Evolutionary conservation across 2,113 vertebrate genomes (phyloP).

Genomic region (Tauraco erythrolophus): DNA sequence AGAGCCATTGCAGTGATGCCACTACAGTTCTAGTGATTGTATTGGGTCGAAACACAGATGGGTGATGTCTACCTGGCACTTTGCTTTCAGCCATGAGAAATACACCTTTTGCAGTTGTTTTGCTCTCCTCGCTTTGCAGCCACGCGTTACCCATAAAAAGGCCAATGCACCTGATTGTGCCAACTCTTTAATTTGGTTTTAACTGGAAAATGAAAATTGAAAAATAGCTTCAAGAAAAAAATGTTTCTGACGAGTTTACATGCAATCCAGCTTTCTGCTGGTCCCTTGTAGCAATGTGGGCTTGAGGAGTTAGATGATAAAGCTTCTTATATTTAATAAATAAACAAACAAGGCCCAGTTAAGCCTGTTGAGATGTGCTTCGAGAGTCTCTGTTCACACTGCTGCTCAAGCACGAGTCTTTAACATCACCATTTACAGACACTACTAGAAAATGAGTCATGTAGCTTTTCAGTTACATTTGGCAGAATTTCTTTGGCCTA

Average conservation of each 20-base stretch:
- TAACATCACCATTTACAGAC: not conserved
- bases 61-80: not conserved
- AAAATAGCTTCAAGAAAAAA: not conserved
- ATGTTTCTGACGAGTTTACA: not conserved
- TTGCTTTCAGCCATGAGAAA: not conserved
- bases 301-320: not conserved
- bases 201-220: not conserved
- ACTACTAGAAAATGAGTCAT: not conserved
- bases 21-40: not conserved
- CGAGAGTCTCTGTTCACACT: not conserved
- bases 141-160: not conserved
- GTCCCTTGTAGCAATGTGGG: not conserved
- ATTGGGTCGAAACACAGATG: not conserved
- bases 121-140: not conserved
- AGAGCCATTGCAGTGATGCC: not conserved
- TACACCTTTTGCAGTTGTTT: not conserved
- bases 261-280: not conserved
- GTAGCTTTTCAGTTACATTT: not conserved
- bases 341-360: not conserved
- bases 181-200: not conserved
- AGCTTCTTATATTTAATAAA: not conserved
- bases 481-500: not conserved
- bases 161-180: not conserved
- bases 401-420: not conserved
- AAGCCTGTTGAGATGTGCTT: not conserved